phyloP scores from a whole-genome alignment of 2,888 invertebrate genomes.

The Thera obeliscata region DNA sequence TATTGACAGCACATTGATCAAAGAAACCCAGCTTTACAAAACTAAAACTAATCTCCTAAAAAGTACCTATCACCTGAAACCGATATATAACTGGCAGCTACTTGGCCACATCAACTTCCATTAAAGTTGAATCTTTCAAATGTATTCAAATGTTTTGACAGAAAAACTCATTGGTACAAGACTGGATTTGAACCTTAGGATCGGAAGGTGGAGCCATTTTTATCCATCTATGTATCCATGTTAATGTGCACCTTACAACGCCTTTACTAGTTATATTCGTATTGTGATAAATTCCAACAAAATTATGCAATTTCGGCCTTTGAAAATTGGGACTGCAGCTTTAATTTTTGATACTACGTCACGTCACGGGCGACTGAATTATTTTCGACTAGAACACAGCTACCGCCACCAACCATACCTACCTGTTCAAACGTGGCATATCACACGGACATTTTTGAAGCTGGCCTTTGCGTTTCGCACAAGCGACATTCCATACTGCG shows the following conservation, averaged over 20 bases:
- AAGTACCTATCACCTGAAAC: not conserved
- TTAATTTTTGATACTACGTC: conserved; percentile 12
- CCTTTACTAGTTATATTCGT: too few species aligned
- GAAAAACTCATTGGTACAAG: too few species aligned
- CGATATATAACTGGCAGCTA: not conserved
- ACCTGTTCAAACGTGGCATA: conserved; percentile 34
- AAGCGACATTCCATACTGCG: conserved; percentile 40
- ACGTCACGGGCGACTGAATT: conserved; percentile 10
- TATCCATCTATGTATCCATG: too few species aligned
- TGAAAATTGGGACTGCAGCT: not conserved
- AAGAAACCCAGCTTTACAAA: not conserved
- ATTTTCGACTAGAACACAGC: conserved; percentile 19
- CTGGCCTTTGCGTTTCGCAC: conserved; percentile 40
- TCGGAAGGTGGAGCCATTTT: too few species aligned
- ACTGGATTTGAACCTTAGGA: too few species aligned
- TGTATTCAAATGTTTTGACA: too few species aligned
- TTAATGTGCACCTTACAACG: too few species aligned
- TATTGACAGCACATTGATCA: not conserved
- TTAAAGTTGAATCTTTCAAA: too few species aligned
- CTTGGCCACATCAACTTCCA: too few species aligned
- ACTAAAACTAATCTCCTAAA: not conserved
- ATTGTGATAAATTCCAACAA: too few species aligned
- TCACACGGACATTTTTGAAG: conserved; percentile 40
- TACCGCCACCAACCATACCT: conserved; percentile 17
- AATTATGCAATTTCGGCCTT: not conserved